A percentile compares a stretch with the other conserved stretches of the same genome.
These are phyloP conservation scores for Pecten maximus DNA, from an alignment of 2,888 invertebrate genomes.

Conservation along the genomic window DNA sequence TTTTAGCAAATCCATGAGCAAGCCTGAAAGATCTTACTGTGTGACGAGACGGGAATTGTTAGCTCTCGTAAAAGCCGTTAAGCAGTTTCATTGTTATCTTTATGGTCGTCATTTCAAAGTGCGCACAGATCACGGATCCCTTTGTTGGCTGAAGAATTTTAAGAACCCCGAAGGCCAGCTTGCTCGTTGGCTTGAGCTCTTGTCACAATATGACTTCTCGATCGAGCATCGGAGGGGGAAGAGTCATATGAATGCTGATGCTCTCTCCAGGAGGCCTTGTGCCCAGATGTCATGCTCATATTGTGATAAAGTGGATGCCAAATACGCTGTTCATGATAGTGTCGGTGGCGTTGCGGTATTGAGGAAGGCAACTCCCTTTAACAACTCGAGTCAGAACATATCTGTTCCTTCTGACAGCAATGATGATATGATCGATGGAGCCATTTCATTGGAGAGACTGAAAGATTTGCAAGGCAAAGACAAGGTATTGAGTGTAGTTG, in stretches of 20 bases:
- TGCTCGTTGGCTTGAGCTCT: constrained; percentile 28
- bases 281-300: background rate
- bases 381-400: background rate
- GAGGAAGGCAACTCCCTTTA: background rate
- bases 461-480: background rate
- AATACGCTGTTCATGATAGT: background rate
- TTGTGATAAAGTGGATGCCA: constrained; percentile 27
- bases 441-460: background rate
- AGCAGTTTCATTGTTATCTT: background rate
- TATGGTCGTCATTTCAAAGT: background rate
- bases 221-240: constrained; percentile 37
- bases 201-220: constrained; percentile 27
- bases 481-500: no score
- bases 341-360: background rate
- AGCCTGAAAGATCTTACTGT: background rate
- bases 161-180: constrained; percentile 43
- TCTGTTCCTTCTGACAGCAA: background rate
- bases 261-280: constrained; percentile 39
- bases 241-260: constrained; percentile 40
- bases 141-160: constrained; percentile 36
- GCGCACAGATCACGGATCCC: constrained; percentile 1
- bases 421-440: background rate
- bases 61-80: background rate
- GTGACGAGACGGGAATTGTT: background rate
- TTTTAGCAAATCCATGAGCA: background rate